Percentiles rank a stretch among this genome's conserved stretches.
Conservation (phyloP, 2,113 vertebrate species). For the Cynoglossus semilaevis region DNA sequence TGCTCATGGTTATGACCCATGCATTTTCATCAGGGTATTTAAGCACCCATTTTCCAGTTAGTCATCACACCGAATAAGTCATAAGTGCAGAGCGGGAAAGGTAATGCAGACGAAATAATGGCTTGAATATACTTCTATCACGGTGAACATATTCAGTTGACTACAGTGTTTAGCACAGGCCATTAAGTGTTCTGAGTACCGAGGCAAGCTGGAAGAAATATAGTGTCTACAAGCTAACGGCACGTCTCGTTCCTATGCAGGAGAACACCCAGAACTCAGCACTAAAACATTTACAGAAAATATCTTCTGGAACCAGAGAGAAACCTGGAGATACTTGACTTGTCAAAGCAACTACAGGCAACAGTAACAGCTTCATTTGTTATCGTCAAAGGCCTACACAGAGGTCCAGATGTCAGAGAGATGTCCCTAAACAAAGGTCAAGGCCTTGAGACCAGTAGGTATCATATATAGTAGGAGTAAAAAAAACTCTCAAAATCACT, state of each 20-base stretch:
- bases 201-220: background rate
- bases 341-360: background rate
- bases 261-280: background rate
- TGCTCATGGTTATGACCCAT: background rate
- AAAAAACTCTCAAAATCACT: background rate
- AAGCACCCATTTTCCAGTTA: conserved; percentile 20
- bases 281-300: background rate
- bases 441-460: too few relatives aligned
- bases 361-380: too few relatives aligned
- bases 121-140: conserved; percentile 6
- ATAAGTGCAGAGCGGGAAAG: conserved; percentile 9
- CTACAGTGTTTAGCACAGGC: conserved; percentile 7
- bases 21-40: conserved; percentile 9
- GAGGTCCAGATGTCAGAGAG: too few relatives aligned
- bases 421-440: too few relatives aligned
- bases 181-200: conserved; percentile 1
- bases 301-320: background rate
- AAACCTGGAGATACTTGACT: background rate
- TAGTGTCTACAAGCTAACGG: background rate
- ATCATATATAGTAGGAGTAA: too few relatives aligned
- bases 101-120: conserved; percentile 11
- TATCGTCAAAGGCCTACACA: too few relatives aligned
- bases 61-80: conserved; percentile 22
- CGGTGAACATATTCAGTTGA: conserved; percentile 12
- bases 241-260: background rate